Percentiles rank a stretch among this genome's conserved stretches.
Evolutionary conservation across 2,113 vertebrate species (phyloP).

Genomic region (Syngnathoides biaculeatus): DNA sequence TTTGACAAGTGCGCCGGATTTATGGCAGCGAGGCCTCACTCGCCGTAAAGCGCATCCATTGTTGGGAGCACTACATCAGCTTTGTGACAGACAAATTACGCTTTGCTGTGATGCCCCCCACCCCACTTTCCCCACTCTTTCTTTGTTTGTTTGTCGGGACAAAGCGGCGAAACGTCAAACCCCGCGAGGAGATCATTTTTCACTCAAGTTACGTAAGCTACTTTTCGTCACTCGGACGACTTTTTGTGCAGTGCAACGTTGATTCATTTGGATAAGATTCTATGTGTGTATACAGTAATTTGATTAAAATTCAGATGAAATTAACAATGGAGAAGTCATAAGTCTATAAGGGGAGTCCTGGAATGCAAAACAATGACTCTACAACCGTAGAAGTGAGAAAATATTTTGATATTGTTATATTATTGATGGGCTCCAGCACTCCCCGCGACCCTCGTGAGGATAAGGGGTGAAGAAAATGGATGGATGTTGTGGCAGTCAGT

Average conservation of each 20-base stretch:
- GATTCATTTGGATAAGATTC: background rate
- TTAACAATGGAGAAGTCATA: too few species aligned
- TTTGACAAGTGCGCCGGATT: slow-evolving; percentile 33
- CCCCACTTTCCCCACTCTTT: too few species aligned
- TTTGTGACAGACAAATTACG: slow-evolving; percentile 48
- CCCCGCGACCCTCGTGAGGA: too few species aligned
- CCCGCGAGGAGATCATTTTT: background rate
- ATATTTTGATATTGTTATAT: background rate
- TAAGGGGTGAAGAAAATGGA: too few species aligned
- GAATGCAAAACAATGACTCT: background rate
- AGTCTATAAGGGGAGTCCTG: background rate
- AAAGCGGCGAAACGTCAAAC: slow-evolving; percentile 31
- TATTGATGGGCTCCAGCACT: too few species aligned
- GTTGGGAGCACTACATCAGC: slow-evolving; percentile 45
- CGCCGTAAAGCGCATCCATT: slow-evolving; percentile 51
- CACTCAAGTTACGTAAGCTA: background rate
- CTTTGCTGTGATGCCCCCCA: too few species aligned
- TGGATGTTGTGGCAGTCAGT: background rate
- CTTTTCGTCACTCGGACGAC: background rate
- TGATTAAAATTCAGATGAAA: too few species aligned
- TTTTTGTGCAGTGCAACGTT: background rate
- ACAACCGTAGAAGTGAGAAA: too few species aligned
- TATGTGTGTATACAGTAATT: background rate
- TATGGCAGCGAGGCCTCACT: slow-evolving; percentile 39
- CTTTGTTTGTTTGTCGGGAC: slow-evolving; percentile 35